Evolutionary conservation across 2,113 vertebrate species (phyloP), one percentile per base, ranked within the genome.

Genomic region (Cromileptes altivelis): DNA sequence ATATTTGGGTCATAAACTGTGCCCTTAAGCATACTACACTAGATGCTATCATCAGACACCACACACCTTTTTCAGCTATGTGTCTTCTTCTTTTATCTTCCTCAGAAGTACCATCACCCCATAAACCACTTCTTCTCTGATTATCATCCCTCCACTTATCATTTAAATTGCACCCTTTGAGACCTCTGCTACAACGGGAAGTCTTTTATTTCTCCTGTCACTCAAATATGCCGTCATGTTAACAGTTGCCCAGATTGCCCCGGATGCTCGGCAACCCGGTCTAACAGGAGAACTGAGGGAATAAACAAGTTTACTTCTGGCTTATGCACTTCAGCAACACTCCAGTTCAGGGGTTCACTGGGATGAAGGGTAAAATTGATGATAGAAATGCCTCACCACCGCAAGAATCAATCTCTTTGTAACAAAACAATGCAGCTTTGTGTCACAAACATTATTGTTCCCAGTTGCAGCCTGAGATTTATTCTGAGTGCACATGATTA

Each of bases 261-360:
- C 3, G 8, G 64, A 84, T 19, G 52, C 78, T 69, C 52, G 62
- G 75, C 63, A 80, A 88, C 88, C 86, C 56, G 14, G 85, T 82
- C 74, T 17, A 78, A 90, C 82, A 84, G 70, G 81, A 88, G 73
- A 55, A 62, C 23, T 30, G 45, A 75, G 55, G 56, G 18, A 57
- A 82, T 57, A 85, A 83, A 89, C 80, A 88, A 56, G 70, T 85
- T 88, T 81, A 78, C 82, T 85, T 78, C 69, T 70, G 84, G 70
- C 62, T 87, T 75, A 72, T 15, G 21, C 14, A 50, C 55, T 40
- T 68, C 45, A 64, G 70, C 13, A 37, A 69, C 50, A 73, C 75
- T 68, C 25, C 7, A 63, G 53, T 80, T 84, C 69, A 80, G 49
- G 33, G 23, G 30, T 84, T 82, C 57, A 61, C 33, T 52, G 30